These are phyloP conservation scores for Albula goreensis DNA, from an alignment of 2,113 vertebrate species.

Conservation along the genomic window DNA sequence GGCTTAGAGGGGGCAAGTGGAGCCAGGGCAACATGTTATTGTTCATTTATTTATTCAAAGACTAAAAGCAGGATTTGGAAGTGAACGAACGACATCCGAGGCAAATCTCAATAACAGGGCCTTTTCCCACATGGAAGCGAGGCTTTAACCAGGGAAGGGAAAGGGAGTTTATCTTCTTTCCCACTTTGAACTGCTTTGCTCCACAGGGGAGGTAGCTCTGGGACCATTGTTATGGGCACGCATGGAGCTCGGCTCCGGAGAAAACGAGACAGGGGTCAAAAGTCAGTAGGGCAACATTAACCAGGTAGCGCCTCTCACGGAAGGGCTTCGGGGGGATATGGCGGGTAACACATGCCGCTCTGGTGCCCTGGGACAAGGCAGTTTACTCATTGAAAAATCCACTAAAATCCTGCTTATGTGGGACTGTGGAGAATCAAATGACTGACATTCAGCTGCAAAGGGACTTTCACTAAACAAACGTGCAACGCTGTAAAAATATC, in stretches of 20 bases:
- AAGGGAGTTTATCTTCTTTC: not conserved
- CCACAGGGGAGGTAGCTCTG: conserved; percentile 13
- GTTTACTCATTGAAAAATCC: not conserved
- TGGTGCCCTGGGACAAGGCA: not conserved
- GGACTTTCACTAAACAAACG: not conserved
- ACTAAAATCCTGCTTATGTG: not conserved
- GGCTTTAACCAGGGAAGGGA: not conserved
- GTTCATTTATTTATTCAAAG: conserved; percentile 1
- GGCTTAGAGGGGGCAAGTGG: no score
- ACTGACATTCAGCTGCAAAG: not conserved
- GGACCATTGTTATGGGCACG: not conserved
- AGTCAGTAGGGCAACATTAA: conserved; percentile 27
- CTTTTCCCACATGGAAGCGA: not conserved
- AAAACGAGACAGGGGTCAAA: conserved; percentile 24
- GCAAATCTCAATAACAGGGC: not conserved
- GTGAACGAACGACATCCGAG: not conserved
- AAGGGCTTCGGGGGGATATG: not conserved
- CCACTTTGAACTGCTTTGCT: not conserved
- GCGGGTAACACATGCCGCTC: not conserved
- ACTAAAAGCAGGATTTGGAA: not conserved
- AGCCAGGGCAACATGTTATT: not conserved
- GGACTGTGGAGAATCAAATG: not conserved
- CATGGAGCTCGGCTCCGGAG: conserved; percentile 31
- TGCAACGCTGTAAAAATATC: not conserved
- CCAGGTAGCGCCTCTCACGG: conserved; percentile 20